phyloP scores from a whole-genome alignment of 2,888 invertebrate species.

The Napeogenes sylphis region DNA sequence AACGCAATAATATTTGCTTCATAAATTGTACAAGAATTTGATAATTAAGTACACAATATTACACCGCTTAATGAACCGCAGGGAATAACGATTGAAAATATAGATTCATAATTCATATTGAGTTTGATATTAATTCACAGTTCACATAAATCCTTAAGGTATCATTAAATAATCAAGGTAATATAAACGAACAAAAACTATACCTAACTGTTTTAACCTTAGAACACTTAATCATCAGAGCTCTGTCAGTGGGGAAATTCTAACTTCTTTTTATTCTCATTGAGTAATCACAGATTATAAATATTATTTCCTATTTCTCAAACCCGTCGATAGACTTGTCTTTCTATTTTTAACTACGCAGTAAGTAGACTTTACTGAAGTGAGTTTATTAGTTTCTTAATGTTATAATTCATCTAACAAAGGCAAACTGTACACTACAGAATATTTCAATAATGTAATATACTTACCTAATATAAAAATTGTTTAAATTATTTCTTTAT shows the following conservation, averaged over 20 bases:
- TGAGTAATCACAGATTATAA: background rate
- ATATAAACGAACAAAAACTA: background rate
- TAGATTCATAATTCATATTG: constrained; percentile 2
- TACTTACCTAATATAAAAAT: no score
- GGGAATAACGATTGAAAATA: background rate
- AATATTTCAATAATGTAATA: no score
- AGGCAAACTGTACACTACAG: no score
- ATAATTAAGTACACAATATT: constrained; percentile 6
- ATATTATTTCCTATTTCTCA: no score
- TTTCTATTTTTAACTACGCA: no score
- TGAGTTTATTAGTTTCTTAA: no score
- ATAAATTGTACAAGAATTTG: constrained; percentile 2
- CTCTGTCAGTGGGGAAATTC: no score
- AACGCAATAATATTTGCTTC: constrained; percentile 3
- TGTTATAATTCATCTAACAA: no score
- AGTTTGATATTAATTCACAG: background rate
- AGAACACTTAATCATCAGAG: background rate
- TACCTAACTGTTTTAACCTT: background rate
- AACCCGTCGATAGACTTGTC: no score
- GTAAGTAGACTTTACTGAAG: no score
- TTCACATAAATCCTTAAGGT: background rate
- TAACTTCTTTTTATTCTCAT: background rate
- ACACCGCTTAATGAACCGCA: background rate
- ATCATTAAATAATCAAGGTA: background rate
- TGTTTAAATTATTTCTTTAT: no score